Conservation (phyloP, 1,140 invertebrate species). For the Brachionus plicatilis region DNA sequence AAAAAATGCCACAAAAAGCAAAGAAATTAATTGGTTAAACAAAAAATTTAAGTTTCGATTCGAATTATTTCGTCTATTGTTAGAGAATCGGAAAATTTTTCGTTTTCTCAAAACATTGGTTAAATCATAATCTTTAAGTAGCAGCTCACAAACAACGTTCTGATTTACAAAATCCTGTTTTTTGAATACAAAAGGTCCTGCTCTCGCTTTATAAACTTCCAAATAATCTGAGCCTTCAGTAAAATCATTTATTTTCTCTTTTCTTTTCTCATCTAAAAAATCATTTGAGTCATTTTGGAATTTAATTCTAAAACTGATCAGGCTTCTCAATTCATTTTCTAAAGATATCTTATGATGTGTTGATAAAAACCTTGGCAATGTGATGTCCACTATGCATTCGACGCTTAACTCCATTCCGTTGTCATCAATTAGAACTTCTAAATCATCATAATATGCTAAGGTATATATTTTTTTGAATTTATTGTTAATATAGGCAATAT, state of each 20-base stretch:
- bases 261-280: not conserved
- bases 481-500: not conserved
- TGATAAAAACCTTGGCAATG: not conserved
- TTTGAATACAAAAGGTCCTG: not conserved
- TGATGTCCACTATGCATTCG: not conserved
- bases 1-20: not conserved
- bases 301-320: not conserved
- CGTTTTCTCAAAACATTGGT: not conserved
- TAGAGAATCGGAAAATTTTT: not conserved
- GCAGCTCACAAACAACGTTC: not conserved
- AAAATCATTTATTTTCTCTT: not conserved
- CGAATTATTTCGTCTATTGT: not conserved
- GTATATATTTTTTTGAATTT: not conserved
- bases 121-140: constrained; percentile 3
- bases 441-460: not conserved
- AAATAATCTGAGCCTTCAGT: not conserved
- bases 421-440: not conserved
- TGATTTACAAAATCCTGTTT: not conserved
- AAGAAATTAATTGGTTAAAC: not conserved
- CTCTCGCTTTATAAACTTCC: not conserved
- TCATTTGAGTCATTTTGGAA: not conserved
- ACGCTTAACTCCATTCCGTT: not conserved
- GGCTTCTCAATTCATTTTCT: not conserved
- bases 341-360: not conserved
- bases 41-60: not conserved